Percentiles rank a stretch among this genome's conserved stretches.
These are phyloP conservation scores for Tenthredo notha DNA, from an alignment of 2,888 invertebrate genomes.

Conservation along the genomic window DNA sequence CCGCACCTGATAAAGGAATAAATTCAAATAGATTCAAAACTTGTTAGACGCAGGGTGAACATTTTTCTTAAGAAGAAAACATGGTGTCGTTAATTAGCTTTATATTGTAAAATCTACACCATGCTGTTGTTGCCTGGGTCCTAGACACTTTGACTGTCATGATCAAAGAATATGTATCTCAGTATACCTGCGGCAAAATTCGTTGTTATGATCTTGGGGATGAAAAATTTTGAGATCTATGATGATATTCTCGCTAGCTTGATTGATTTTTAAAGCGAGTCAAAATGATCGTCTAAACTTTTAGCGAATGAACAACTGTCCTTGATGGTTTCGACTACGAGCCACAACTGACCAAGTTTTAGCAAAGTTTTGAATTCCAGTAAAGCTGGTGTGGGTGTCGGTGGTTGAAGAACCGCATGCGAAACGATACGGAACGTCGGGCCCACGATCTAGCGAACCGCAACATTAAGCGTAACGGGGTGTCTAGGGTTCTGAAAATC, in stretches of 20 bases:
- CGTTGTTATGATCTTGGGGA: neutral
- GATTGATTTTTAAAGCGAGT: neutral
- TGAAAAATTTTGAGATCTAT: neutral
- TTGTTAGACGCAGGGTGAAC: neutral
- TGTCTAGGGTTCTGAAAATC: conserved; percentile 55
- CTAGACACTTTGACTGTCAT: neutral
- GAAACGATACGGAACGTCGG: conserved; percentile 35
- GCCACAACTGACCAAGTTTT: neutral
- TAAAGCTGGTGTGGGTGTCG: neutral
- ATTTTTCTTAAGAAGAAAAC: conserved; percentile 20
- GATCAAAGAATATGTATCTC: conserved; percentile 2
- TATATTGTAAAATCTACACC: neutral
- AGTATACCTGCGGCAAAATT: neutral
- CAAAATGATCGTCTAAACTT: neutral
- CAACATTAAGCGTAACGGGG: conserved; percentile 46
- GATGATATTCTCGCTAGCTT: neutral
- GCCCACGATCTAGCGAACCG: conserved; percentile 32
- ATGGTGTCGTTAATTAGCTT: conserved; percentile 19
- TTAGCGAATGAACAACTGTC: neutral
- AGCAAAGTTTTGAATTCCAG: neutral
- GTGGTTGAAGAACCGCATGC: neutral
- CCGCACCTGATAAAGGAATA: neutral
- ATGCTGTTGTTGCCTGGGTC: neutral
- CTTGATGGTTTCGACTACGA: neutral
- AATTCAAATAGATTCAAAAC: conserved; percentile 19